These are phyloP conservation scores for Anguilla megastoma DNA, from an alignment of 2,797 vertebrate genomes.

Conservation along the genomic window DNA sequence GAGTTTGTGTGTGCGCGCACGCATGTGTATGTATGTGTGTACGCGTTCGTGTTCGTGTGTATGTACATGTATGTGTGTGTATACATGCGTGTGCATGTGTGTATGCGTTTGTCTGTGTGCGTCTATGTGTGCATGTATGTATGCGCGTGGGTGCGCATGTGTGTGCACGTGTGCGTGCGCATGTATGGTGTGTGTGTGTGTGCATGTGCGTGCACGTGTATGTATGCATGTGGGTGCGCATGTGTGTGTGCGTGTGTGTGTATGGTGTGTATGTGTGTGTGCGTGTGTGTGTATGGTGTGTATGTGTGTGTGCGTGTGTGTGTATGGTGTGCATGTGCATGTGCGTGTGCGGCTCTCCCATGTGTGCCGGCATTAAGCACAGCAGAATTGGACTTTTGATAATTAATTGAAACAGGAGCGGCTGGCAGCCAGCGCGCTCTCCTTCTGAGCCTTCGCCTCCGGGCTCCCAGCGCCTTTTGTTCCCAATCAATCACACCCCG, in stretches of 20 bases:
- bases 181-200: neutral
- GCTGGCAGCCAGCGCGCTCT: constrained; percentile 34
- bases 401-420: constrained; percentile 43
- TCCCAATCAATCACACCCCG: constrained; percentile 45
- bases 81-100: neutral
- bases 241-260: constrained; percentile 4
- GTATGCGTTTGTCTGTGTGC: constrained; percentile 2
- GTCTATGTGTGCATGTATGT: neutral
- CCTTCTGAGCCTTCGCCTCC: constrained; percentile 32
- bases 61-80: neutral
- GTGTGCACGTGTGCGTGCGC: neutral
- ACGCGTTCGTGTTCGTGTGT: neutral
- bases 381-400: constrained; percentile 27
- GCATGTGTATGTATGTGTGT: neutral
- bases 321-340: constrained; percentile 17
- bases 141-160: neutral
- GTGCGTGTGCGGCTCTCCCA: neutral
- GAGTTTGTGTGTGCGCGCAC: constrained; percentile 22
- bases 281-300: constrained; percentile 19
- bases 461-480: constrained; percentile 35
- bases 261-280: constrained; percentile 27
- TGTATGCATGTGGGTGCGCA: constrained; percentile 4
- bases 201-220: neutral
- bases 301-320: neutral
- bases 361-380: constrained; percentile 25